Evolutionary conservation across 1,140 invertebrate genomes (phyloP), one percentile per base, ranked within the genome.

Genomic region (Drosophila tropicalis): DNA sequence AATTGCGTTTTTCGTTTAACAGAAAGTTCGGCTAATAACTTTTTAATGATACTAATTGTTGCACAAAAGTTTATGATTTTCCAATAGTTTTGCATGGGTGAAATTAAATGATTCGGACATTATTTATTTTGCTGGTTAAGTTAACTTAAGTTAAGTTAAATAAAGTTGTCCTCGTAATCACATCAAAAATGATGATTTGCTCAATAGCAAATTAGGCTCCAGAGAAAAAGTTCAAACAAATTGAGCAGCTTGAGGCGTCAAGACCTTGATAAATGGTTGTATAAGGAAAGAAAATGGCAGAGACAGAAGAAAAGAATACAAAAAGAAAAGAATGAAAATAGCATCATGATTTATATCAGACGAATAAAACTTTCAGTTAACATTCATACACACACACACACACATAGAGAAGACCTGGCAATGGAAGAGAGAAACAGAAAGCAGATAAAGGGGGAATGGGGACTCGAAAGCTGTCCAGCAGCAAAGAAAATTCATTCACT

Each of bases 11-110:
- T 17, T 64, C 25, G 44, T 62, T 57, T 47, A 60, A 61, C 47
- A 10, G 29, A 54, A 67, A 68, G 71, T 60, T n/a, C 10, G 5
- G 5, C 12, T 36, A 17, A n/a, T 62, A 87, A 87, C 66, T 86
- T 86, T 76, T 76, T 60, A 68, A 79, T 79, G 81, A 79, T 79
- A 72, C 69, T 79, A 82, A 87, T 87, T 79, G 83, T 79, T 72
- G 78, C 63, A 41, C 40, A 12, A 56, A 62, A 67, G 34, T 12
- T 22, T 57, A 75, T 78, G 54, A 72, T 54, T 80, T 76, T 62
- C 17, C 3, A 13, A 29, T 29, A 29, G 29, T 7, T 19, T 29
- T 39, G 36, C 34, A 3, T 9, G 19, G 9, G 3, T 10, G 61
- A 54, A 15, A n/a, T 62, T 44, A 9, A 60, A 39, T 15, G 25